Base-by-base conservation (phyloP, 2,113 vertebrate species). In the Penelope pileata region DNA sequence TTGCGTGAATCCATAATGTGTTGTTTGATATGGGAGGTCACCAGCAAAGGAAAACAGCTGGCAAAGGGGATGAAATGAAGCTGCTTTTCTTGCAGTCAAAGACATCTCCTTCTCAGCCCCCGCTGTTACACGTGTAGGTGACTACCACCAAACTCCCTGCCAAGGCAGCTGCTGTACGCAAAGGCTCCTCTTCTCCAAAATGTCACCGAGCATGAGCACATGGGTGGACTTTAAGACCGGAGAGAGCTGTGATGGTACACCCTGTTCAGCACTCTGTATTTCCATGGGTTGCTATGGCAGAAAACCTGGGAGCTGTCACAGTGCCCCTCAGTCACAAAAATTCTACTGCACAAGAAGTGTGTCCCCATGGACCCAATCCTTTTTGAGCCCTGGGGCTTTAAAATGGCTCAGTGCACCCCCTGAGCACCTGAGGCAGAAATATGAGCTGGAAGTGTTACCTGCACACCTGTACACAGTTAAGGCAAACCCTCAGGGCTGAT, bases 241-340 rank as follows among this genome's bases (percentile, higher is more conserved):
- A 30, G 53, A 14, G 53, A 34, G 34, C 29, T 26, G 48, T 23
- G 53, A 48, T 5, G 34, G 34, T 62, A 24, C 27, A 27, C 40
- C 42, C 4, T 1, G 21, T 29, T 24, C 53, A 22, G 40, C 40
- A 9, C 59, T 34, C 0, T 26, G n/a, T n/a, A 40, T 73, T 67
- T 22, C n/a, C 1, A 4, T 11, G 43, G 26, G 59, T 21, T 16
- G 1, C 53, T 45, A 1, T 8, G 45, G 12, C 1, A 2, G 27
- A 27, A n/a, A 59, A 13, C 22, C 54, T 24, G 16, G 77, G 47
- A 26, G 21, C 10, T 45, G 51, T 60, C 72, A 36, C 21, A 3
- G 63, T 19, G 17, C 27, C 22, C 23, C 7, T 16, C 23, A 10
- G 27, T 16, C 0, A 4, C 30, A 19, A 29, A 53, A 60, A 29